phyloP scores from a whole-genome alignment of 2,888 invertebrate genomes.

The Sepiola atlantica region DNA sequence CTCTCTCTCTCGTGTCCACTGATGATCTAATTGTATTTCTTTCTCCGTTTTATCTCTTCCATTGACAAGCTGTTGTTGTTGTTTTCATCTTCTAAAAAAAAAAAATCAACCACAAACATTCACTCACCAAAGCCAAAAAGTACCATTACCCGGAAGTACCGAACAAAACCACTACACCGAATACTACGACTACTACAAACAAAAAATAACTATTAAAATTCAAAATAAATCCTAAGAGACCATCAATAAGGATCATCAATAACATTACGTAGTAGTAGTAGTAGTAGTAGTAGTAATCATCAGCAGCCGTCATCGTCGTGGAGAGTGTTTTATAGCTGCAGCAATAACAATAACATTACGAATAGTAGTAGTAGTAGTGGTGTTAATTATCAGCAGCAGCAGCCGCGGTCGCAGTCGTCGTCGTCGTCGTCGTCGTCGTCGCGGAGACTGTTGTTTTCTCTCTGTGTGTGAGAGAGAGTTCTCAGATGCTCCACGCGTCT shows the following conservation, averaged over 20 bases:
- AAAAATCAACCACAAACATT: too few species aligned
- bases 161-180: neutral
- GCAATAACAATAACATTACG: neutral
- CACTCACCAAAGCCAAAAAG: neutral
- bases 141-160: constrained; percentile 11
- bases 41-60: neutral
- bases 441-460: neutral
- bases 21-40: neutral
- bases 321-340: neutral
- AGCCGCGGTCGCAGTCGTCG: neutral
- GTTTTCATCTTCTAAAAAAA: neutral
- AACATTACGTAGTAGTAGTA: neutral
- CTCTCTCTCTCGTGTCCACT: too few species aligned
- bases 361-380: neutral
- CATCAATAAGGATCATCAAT: neutral
- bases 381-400: neutral
- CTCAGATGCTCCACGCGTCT: neutral
- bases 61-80: neutral
- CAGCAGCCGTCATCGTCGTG: neutral
- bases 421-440: too few species aligned
- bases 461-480: neutral
- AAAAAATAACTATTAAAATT: neutral
- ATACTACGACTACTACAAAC: neutral
- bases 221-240: neutral
- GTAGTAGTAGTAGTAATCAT: neutral